Conservation (phyloP, 2,797 vertebrate genomes). For the Masticophis lateralis region DNA sequence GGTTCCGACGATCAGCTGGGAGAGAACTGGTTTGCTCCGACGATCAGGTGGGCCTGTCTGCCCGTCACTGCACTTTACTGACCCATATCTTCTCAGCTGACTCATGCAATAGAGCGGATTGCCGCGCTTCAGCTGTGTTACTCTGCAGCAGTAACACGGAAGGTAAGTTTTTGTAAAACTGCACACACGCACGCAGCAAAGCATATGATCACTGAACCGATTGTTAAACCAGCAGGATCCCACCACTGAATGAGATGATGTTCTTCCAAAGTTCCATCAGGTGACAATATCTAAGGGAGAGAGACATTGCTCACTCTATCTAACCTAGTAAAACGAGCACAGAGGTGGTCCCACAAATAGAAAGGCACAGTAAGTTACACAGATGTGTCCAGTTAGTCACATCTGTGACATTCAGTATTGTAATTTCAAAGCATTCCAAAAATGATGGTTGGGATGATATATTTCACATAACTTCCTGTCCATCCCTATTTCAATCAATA, state of each 20-base stretch:
- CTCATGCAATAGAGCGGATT: no score
- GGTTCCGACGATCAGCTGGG: no score
- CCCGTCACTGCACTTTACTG: no score
- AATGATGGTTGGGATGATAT: background rate
- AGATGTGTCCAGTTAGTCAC: background rate
- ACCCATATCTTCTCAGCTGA: no score
- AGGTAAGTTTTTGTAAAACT: no score
- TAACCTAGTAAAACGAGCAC: background rate
- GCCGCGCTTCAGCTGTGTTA: no score
- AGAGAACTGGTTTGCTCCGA: no score
- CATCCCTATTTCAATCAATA: background rate
- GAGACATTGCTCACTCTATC: background rate
- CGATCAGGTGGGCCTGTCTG: no score
- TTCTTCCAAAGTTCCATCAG: background rate
- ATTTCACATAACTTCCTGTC: background rate
- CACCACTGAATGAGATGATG: background rate
- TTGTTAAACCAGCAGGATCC: no score
- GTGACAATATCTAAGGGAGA: background rate
- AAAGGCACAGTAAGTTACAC: background rate
- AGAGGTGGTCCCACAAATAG: background rate
- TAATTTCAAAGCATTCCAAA: background rate
- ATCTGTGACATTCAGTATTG: background rate
- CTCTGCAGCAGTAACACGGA: no score
- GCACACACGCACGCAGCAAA: no score
- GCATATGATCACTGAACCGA: no score